These are phyloP conservation scores for Cydia amplana DNA, from an alignment of 1,140 invertebrate genomes.

Conservation along the genomic window DNA sequence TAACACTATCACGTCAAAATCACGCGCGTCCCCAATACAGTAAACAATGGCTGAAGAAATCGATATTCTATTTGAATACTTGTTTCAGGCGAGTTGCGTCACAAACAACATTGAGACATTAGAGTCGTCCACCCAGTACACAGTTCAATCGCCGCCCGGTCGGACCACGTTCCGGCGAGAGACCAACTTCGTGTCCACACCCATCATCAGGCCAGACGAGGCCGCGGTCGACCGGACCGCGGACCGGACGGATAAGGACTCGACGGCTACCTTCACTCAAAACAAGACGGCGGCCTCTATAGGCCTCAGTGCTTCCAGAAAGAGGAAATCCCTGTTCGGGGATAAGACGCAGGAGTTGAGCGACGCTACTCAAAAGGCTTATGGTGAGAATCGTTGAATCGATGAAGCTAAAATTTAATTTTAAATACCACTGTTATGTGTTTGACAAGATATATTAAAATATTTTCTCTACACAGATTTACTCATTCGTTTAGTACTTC, in stretches of 20 bases:
- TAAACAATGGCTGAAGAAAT: conserved; percentile 18
- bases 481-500: neutral
- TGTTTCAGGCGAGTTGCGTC: conserved; percentile 51
- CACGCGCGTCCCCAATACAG: neutral
- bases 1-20: too few relatives aligned
- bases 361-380: conserved; percentile 33
- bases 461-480: too few relatives aligned
- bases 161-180: conserved; percentile 45
- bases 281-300: conserved; percentile 42
- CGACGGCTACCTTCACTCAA: conserved; percentile 39
- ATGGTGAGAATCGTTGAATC: conserved; percentile 24
- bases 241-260: conserved; percentile 42
- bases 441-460: too few relatives aligned
- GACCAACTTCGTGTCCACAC: conserved; percentile 44
- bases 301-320: conserved; percentile 42
- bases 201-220: conserved; percentile 34
- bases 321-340: conserved; percentile 58
- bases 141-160: conserved; percentile 39
- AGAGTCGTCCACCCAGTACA: conserved; percentile 40
- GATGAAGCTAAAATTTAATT: too few relatives aligned
- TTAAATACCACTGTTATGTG: too few relatives aligned
- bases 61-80: conserved; percentile 18
- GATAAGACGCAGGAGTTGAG: conserved; percentile 27
- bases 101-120: conserved; percentile 49
- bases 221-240: conserved; percentile 40